Evolutionary conservation across 2,797 vertebrate genomes (phyloP).

Genomic region (Labeo calbasu): DNA sequence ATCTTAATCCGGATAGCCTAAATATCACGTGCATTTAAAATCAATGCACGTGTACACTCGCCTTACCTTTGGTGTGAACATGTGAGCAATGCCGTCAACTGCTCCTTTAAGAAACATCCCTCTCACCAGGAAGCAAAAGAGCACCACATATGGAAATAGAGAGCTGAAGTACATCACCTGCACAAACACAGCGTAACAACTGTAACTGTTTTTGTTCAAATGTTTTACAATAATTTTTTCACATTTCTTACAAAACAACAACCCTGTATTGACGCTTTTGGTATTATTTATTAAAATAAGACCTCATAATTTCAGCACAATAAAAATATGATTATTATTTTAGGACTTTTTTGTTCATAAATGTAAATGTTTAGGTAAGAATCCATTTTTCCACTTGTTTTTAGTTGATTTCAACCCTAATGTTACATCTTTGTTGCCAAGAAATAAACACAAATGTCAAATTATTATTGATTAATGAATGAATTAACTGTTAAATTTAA

Average conservation of each 20-base stretch:
- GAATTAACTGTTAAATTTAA: background rate
- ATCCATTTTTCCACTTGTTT: background rate
- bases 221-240: background rate
- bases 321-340: background rate
- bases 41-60: background rate
- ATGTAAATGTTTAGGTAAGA: background rate
- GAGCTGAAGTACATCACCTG: conserved; percentile 99
- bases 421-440: background rate
- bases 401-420: background rate
- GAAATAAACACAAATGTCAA: background rate
- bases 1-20: background rate
- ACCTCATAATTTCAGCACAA: background rate
- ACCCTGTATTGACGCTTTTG: background rate
- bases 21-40: background rate
- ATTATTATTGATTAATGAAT: background rate
- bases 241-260: background rate
- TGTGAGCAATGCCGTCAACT: conserved; percentile 93
- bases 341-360: background rate
- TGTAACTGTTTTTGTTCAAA: background rate
- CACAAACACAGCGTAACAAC: background rate
- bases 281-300: too few relatives aligned
- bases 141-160: conserved; percentile 95
- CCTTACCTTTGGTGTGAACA: conserved; percentile 97
- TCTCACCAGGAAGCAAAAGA: conserved; percentile 94
- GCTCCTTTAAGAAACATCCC: conserved; percentile 91